Evolutionary conservation across 2,888 invertebrate species (phyloP).

Genomic region (Drosophila flavopinicola): DNA sequence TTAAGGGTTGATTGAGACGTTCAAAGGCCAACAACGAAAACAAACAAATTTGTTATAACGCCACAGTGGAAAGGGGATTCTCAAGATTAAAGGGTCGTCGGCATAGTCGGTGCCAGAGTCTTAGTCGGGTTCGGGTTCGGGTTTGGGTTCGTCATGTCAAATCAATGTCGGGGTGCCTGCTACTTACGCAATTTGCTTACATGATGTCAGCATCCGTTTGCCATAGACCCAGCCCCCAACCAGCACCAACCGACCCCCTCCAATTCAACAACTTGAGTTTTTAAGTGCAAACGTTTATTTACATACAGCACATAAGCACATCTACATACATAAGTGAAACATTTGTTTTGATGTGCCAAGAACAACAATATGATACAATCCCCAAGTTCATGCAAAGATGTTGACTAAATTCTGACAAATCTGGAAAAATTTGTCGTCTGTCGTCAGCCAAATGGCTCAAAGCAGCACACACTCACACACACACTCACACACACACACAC

Average conservation of each 20-base stretch:
- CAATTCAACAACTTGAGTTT: conserved; percentile 70
- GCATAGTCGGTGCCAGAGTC: neutral
- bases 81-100: conserved; percentile 10
- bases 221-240: neutral
- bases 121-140: neutral
- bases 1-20: conserved; percentile 68
- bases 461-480: conserved; percentile 14
- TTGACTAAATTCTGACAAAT: conserved; percentile 75
- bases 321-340: conserved; percentile 23
- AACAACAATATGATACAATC: conserved; percentile 21
- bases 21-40: conserved; percentile 33
- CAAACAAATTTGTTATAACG: conserved; percentile 71
- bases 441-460: conserved; percentile 35
- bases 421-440: conserved; percentile 81
- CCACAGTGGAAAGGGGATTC: neutral
- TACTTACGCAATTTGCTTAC: conserved; percentile 74
- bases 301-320: conserved; percentile 22
- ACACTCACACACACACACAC: conserved; percentile 19
- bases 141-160: conserved; percentile 65
- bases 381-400: conserved; percentile 6
- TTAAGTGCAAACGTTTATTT: conserved; percentile 66
- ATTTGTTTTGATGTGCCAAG: conserved; percentile 40
- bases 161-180: conserved; percentile 69
- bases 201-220: conserved; percentile 71
- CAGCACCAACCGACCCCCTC: too few species aligned